Evolutionary conservation across 2,797 vertebrate species (phyloP).

Genomic region (Sorex maritimensis): DNA sequence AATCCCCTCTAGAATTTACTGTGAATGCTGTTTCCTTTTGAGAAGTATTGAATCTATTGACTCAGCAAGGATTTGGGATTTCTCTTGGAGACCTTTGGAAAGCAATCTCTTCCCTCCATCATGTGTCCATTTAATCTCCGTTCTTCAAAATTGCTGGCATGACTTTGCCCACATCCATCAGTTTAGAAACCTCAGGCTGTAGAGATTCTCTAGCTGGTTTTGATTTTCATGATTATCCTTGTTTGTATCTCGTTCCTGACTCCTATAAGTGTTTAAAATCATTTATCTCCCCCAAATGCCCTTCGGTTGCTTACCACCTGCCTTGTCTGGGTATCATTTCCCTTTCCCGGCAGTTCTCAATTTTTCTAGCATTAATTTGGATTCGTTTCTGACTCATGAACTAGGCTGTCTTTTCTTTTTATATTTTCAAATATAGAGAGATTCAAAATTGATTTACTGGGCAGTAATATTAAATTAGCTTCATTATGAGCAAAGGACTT

Average conservation of each 20-base stretch:
- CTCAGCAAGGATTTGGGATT: neutral
- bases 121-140: slow-evolving; percentile 20
- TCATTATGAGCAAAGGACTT: slow-evolving; percentile 5
- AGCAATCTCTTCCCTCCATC: neutral
- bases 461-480: slow-evolving; percentile 24
- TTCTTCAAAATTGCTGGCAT: neutral
- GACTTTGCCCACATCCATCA: neutral
- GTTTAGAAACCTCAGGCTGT: no score
- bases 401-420: neutral
- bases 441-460: neutral
- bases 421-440: neutral
- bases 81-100: neutral
- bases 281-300: neutral
- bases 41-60: slow-evolving; percentile 10
- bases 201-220: neutral
- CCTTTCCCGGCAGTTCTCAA: no score
- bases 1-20: neutral
- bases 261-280: neutral
- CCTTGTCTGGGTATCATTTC: no score
- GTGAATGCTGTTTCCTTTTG: neutral
- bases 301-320: no score
- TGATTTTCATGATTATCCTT: neutral
- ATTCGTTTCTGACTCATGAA: no score
- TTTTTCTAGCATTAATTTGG: no score
- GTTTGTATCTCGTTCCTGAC: neutral